phyloP scores from a whole-genome alignment of 2,113 vertebrate genomes.

The Chrysochloris asiatica region DNA sequence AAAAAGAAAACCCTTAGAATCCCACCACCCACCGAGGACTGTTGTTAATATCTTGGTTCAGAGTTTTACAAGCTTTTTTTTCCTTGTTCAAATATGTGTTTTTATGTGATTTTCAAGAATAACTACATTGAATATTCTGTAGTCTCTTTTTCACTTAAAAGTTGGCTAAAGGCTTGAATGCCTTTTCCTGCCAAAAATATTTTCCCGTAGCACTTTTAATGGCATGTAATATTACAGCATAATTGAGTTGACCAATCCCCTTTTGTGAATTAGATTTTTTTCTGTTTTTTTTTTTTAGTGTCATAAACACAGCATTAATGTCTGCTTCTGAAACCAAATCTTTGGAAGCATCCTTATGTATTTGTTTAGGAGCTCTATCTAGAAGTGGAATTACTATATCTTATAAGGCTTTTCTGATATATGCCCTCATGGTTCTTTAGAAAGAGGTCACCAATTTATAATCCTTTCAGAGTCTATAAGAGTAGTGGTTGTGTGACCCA shows the following conservation, averaged over 20 bases:
- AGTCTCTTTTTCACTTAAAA: neutral
- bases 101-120: neutral
- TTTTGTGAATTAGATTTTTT: neutral
- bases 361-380: neutral
- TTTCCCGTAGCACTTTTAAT: slow-evolving; percentile 4
- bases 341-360: neutral
- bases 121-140: neutral
- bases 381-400: neutral
- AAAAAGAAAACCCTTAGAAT: neutral
- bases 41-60: neutral
- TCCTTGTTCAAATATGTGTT: neutral
- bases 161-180: neutral
- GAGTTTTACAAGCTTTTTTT: neutral
- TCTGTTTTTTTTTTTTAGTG: neutral
- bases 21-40: no score
- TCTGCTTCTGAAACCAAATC: neutral
- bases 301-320: neutral
- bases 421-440: neutral
- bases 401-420: neutral
- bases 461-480: neutral
- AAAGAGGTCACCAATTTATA: neutral
- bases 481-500: neutral
- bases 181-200: neutral
- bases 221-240: neutral
- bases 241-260: neutral